Base-by-base conservation (phyloP, 2,888 invertebrate genomes). In the Hydrotaea diabolus region DNA sequence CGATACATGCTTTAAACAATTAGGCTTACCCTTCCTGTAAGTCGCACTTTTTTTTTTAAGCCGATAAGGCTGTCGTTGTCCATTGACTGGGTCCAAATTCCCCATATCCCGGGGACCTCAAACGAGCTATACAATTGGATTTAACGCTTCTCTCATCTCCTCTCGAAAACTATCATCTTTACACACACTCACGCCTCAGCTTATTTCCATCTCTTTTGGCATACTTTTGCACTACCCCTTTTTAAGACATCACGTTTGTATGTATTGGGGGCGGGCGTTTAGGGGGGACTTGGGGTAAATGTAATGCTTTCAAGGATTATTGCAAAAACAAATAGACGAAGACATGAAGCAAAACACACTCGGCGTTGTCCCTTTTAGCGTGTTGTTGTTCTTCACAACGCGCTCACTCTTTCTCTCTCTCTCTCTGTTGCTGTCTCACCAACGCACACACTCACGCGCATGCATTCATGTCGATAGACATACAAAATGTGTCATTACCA, bases 401-500 rank as follows among this genome's bases (percentile, higher is more conserved):
- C 31, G 31, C 31, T 31, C n/a, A n/a, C n/a, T n/a, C n/a, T n/a
- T n/a, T 31, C 3, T 31, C 31, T 31, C 31, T 13, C 43, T 43
- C 43, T 13, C 9, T 11, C 43, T 43, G 7, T 49, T n/a, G 2
- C n/a, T 39, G 1, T n/a, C 43, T 46, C 83, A 21, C 64, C 57
- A 17, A 78, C 57, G 26, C 55, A 69, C 43, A 43, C 26, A 39
- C 64, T 72, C 36, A n/a, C n/a, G 57, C 46, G 64, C 73, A 57
- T 62, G 23, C 74, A 78, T 46, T 59, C 73, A 46, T 57, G 36
- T 66, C 75, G 71, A 55, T 36, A 77, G 64, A 84, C 75, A 78
- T 84, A 79, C 77, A 82, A 85, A 85, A 82, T 85, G 81, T 85
- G 85, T 85, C 85, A 85, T 82, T 85, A 82, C 82, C 85, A 82